These are phyloP conservation scores for Tangara arthus DNA, from an alignment of 2,797 vertebrate genomes.

Conservation along the genomic window DNA sequence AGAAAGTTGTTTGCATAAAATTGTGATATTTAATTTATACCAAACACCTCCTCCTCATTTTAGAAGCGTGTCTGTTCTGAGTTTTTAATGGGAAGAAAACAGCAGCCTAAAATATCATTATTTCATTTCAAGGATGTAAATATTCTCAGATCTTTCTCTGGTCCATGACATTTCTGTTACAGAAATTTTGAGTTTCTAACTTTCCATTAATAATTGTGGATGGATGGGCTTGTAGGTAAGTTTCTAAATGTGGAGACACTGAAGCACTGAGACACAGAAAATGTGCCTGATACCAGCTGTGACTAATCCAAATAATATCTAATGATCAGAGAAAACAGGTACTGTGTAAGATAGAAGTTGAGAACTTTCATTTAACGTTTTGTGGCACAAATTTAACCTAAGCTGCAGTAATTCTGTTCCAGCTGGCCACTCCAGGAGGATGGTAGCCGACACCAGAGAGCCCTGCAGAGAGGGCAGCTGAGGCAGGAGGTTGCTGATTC, in stretches of 20 bases:
- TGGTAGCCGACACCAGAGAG: neutral
- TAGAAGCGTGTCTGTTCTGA: neutral
- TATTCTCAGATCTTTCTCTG: neutral
- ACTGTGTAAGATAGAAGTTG: neutral
- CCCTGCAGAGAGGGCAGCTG: neutral
- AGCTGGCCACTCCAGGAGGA: neutral
- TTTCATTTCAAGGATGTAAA: neutral
- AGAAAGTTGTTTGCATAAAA: constrained; percentile 7
- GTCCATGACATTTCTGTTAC: neutral
- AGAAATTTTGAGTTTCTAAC: neutral
- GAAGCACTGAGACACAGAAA: neutral
- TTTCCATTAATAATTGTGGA: neutral
- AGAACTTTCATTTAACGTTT: neutral
- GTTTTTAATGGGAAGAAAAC: neutral
- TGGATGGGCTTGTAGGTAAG: neutral
- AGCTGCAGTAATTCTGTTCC: neutral
- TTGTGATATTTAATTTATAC: neutral
- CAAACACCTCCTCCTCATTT: constrained; percentile 18
- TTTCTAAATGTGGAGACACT: neutral
- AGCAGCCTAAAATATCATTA: neutral
- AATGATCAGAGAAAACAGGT: neutral
- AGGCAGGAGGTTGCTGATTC: neutral
- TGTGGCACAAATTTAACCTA: neutral
- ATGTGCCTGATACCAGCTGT: neutral
- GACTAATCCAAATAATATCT: neutral